Conservation (phyloP, 2,797 vertebrate genomes). For the Numenius phaeopus region DNA sequence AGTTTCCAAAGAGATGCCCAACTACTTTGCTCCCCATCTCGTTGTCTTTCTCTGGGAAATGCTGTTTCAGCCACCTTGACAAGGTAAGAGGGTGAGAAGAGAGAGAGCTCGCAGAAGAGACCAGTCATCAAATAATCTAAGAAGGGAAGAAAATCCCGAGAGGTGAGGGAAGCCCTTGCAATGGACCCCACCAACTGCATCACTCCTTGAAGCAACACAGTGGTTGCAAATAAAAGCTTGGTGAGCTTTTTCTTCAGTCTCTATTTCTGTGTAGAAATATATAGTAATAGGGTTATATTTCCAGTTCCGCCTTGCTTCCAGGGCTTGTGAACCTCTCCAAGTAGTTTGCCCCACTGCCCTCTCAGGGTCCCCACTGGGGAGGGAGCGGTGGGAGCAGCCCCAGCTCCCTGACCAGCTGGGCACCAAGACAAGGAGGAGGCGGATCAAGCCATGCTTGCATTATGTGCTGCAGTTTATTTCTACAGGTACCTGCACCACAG, state of each 20-base stretch:
- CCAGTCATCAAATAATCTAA: not conserved
- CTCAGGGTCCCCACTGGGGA: too few relatives aligned
- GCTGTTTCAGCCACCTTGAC: not conserved
- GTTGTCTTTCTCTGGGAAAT: not conserved
- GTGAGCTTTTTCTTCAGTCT: not conserved
- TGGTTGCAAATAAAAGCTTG: not conserved
- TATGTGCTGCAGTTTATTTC: not conserved
- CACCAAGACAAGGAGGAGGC: not conserved
- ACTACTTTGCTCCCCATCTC: not conserved
- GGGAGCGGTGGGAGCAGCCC: not conserved
- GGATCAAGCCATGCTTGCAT: rapidly evolving
- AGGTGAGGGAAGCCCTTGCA: not conserved
- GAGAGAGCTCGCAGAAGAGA: not conserved
- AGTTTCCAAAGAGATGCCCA: not conserved
- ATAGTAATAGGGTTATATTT: not conserved
- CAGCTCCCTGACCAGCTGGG: rapidly evolving
- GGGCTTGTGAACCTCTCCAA: not conserved
- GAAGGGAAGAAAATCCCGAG: not conserved
- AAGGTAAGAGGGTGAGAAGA: not conserved
- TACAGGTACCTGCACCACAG: not conserved
- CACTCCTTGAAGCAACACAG: not conserved
- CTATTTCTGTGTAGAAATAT: not conserved
- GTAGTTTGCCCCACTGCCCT: not conserved
- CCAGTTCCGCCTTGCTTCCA: not conserved
- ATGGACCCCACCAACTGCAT: not conserved